Evolutionary conservation across 1,140 invertebrate species (phyloP).

Genomic region (Brachionus asplanchnoidis): DNA sequence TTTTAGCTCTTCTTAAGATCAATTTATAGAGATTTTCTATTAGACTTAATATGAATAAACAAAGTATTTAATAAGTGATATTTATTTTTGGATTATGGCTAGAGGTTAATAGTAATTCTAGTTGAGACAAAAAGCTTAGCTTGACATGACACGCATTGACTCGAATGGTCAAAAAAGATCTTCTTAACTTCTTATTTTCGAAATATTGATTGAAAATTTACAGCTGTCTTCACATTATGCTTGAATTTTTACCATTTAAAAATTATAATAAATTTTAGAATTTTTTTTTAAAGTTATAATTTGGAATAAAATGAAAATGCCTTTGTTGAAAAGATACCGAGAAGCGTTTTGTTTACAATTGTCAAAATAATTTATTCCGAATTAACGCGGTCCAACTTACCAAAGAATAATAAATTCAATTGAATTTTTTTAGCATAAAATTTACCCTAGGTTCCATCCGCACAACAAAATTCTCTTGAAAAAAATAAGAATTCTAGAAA

Average conservation of each 20-base stretch:
- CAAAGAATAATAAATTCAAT: neutral
- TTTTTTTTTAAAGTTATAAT: neutral
- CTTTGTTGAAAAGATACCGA: neutral
- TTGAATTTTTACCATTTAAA: neutral
- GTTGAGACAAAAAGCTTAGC: neutral
- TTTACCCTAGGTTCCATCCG: neutral
- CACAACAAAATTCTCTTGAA: neutral
- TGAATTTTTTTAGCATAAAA: neutral
- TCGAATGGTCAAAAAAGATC: neutral
- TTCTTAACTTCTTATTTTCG: neutral
- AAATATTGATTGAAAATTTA: neutral
- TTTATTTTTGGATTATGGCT: neutral
- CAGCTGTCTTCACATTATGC: neutral
- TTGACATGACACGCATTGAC: neutral
- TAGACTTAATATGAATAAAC: neutral
- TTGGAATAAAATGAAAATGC: neutral
- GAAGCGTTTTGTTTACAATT: conserved; percentile 1
- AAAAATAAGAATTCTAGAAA: neutral
- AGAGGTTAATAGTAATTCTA: neutral
- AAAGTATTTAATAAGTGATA: conserved; percentile 6
- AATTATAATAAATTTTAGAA: neutral
- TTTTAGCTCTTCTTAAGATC: neutral
- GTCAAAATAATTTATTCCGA: conserved; percentile 19
- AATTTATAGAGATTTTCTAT: conserved; percentile 19
- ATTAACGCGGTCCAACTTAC: neutral